Conservation (phyloP, 2,113 vertebrate species). For the Genyomyrus donnyi region DNA sequence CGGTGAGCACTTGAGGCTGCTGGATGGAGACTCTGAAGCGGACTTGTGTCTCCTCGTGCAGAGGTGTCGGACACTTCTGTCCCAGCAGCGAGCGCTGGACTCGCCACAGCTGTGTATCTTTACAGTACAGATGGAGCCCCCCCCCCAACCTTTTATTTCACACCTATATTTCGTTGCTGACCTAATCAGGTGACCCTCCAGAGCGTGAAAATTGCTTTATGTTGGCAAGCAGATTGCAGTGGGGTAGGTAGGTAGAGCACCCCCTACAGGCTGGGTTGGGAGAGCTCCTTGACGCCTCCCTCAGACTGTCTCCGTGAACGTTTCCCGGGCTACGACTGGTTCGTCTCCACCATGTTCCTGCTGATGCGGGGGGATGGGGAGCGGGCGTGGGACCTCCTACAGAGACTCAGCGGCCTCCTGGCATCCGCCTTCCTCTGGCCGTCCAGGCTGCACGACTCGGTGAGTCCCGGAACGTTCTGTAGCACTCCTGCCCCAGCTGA, state of each 20-base stretch:
- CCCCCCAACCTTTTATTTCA: neutral
- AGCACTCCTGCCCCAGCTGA: neutral
- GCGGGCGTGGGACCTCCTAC: slow-evolving; percentile 67
- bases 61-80: slow-evolving; percentile 69
- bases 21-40: slow-evolving; percentile 59
- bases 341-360: slow-evolving; percentile 80
- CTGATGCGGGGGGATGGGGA: slow-evolving; percentile 73
- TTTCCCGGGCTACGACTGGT: slow-evolving; percentile 79
- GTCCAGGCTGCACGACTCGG: slow-evolving; percentile 72
- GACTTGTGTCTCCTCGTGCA: slow-evolving; percentile 66
- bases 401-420: slow-evolving; percentile 70
- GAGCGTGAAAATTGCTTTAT: neutral
- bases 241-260: neutral
- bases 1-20: slow-evolving; percentile 65
- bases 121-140: slow-evolving; percentile 24
- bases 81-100: slow-evolving; percentile 57
- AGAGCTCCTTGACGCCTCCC: slow-evolving; percentile 62
- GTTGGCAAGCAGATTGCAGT: neutral
- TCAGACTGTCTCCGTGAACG: slow-evolving; percentile 63
- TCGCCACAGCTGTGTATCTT: slow-evolving; percentile 78
- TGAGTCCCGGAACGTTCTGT: slow-evolving; percentile 52
- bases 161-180: neutral
- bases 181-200: neutral
- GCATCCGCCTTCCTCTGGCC: slow-evolving; percentile 85
- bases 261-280: neutral